Evolutionary conservation across 2,888 invertebrate genomes (phyloP), one percentile per base, ranked within the genome.

Genomic region (Eutolmus rufibarbis): DNA sequence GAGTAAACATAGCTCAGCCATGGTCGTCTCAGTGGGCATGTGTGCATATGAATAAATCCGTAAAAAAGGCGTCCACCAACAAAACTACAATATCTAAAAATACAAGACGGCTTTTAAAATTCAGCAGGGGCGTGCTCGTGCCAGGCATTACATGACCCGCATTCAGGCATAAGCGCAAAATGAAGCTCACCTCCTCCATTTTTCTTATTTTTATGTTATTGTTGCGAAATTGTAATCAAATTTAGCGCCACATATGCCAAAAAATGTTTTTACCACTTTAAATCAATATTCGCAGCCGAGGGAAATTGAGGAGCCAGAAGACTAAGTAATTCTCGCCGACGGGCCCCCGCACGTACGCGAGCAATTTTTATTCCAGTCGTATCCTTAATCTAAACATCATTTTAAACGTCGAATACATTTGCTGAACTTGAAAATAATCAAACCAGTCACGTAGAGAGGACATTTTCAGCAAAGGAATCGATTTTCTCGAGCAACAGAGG

Each of bases 321-420:
- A 8, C 79, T 31, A 46, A 79, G 79, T 79, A 51, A 79, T 79
- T 51, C 79, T 28, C 51, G 23, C 43, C 12, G 40, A 43, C 43
- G 46, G 19, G 43, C 78, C 43, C 78, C n/a, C 40, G 40, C 79
- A 79, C 79, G 79, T 79, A 79, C 51, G 2, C 51, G 23, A 28
- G 14, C 5, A 8, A 79, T 85, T 74, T 74, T 85, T 85, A 74
- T 85, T 85, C 85, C 23, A 46, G 85, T 85, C 85, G 74, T 74
- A 74, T 74, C 85, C 74, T 74, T 85, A n/a, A 85, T 85, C 85
- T 85, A 85, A 85, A 85, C 85, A 85, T 85, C 74, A 74, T 85
- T 85, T 85, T 74, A 85, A 85, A 74, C 74, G 85, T 85, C 74
- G 85, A 74, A 85, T 85, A 85, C 85, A 85, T 85, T 85, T 74